Conservation (phyloP, 2,888 invertebrate genomes). For the Luperina testacea region DNA sequence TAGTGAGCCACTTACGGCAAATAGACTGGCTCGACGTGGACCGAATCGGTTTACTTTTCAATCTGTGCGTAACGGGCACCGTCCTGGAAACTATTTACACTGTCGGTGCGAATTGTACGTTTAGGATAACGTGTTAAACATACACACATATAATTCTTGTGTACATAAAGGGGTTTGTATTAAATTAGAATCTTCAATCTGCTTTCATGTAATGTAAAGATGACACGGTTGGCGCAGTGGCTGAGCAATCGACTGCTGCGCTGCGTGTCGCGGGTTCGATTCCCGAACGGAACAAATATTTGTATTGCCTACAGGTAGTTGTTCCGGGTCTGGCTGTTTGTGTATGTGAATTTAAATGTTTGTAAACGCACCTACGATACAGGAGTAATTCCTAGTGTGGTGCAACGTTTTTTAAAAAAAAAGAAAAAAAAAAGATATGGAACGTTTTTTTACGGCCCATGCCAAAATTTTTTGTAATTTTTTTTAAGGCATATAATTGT, state of each 20-base stretch:
- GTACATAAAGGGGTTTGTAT: neutral
- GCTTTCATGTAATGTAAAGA: neutral
- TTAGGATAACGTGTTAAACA: conserved; percentile 30
- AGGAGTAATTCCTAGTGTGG: no score
- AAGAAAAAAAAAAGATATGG: no score
- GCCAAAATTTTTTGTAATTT: neutral
- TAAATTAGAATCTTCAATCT: neutral
- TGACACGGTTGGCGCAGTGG: no score
- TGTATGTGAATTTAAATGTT: no score
- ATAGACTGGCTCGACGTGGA: conserved; percentile 67
- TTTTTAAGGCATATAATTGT: neutral
- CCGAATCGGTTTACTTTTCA: conserved; percentile 72
- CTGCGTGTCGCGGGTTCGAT: no score
- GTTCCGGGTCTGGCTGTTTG: no score
- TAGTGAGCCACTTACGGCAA: conserved; percentile 58
- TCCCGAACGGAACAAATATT: no score
- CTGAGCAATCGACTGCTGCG: no score
- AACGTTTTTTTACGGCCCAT: neutral
- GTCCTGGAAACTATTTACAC: conserved; percentile 29
- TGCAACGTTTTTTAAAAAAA: no score
- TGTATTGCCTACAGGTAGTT: no score
- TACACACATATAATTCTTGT: conserved; percentile 13
- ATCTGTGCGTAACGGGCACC: conserved; percentile 48
- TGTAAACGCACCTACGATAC: no score
- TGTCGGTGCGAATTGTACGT: conserved; percentile 29